Evolutionary conservation across 2,888 invertebrate species (phyloP).

Genomic region (Masnerella sp.): DNA sequence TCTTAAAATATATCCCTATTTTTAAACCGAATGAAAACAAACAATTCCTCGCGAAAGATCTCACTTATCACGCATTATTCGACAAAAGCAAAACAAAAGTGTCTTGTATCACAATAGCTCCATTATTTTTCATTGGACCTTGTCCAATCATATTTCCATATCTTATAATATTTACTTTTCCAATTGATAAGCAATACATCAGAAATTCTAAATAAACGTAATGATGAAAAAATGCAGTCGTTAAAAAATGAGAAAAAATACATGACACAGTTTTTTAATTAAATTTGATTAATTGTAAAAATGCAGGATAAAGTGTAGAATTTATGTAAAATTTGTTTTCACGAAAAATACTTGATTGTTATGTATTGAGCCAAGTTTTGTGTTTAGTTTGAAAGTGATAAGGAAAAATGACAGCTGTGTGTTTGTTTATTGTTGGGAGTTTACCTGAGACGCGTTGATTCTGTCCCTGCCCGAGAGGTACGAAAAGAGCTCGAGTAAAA

Average conservation of each 20-base stretch:
- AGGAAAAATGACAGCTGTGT: too few relatives aligned
- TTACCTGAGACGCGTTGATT: conserved; percentile 74
- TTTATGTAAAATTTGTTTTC: too few relatives aligned
- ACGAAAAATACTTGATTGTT: too few relatives aligned
- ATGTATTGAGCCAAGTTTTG: too few relatives aligned
- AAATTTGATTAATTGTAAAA: too few relatives aligned
- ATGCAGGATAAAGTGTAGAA: too few relatives aligned
- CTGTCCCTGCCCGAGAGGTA: conserved; percentile 74
- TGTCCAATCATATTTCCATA: background rate
- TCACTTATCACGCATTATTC: conserved; percentile 25
- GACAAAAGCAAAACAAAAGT: conserved; percentile 33
- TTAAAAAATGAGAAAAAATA: too few relatives aligned
- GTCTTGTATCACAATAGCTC: background rate
- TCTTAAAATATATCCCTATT: conserved; percentile 37
- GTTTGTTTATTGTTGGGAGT: too few relatives aligned
- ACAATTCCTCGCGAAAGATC: conserved; percentile 17
- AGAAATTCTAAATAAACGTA: too few relatives aligned
- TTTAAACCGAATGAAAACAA: conserved; percentile 42
- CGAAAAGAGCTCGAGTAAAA: conserved; percentile 77
- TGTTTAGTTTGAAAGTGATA: too few relatives aligned
- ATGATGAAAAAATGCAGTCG: too few relatives aligned
- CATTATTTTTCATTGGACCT: background rate
- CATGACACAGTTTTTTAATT: too few relatives aligned
- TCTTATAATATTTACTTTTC: background rate
- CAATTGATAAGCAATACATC: background rate